phyloP scores from a whole-genome alignment of 1,140 invertebrate genomes.

The Triops cancriformis region DNA sequence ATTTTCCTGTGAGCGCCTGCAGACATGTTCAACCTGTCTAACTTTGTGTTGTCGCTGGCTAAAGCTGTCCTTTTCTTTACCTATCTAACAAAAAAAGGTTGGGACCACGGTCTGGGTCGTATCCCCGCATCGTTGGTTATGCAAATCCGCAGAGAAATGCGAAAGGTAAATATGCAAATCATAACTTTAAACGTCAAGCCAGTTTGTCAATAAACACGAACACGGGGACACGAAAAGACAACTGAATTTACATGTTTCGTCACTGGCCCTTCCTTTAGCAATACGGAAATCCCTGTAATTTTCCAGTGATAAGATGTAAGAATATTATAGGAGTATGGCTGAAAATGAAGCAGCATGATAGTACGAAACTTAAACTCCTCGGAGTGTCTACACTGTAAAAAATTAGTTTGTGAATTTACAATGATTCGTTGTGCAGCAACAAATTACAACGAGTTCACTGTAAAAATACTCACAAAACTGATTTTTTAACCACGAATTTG shows the following conservation, averaged over 20 bases:
- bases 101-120: neutral
- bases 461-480: too few species aligned
- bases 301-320: too few species aligned
- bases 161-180: conserved; percentile 3
- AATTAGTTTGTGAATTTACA: too few species aligned
- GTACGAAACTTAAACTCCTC: too few species aligned
- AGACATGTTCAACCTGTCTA: neutral
- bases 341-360: too few species aligned
- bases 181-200: neutral
- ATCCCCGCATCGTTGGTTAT: neutral
- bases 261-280: too few species aligned
- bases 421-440: too few species aligned
- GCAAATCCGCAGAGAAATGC: neutral
- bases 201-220: neutral
- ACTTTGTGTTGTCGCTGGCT: neutral
- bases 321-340: too few species aligned
- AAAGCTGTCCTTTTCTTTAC: neutral
- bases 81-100: neutral
- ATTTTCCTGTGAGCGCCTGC: neutral
- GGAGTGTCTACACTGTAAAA: too few species aligned
- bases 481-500: too few species aligned
- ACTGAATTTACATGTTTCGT: neutral
- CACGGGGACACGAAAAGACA: neutral
- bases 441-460: too few species aligned
- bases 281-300: too few species aligned